Evolutionary conservation across 2,113 vertebrate genomes (phyloP).

Genomic region (Epinephelus fuscoguttatus): DNA sequence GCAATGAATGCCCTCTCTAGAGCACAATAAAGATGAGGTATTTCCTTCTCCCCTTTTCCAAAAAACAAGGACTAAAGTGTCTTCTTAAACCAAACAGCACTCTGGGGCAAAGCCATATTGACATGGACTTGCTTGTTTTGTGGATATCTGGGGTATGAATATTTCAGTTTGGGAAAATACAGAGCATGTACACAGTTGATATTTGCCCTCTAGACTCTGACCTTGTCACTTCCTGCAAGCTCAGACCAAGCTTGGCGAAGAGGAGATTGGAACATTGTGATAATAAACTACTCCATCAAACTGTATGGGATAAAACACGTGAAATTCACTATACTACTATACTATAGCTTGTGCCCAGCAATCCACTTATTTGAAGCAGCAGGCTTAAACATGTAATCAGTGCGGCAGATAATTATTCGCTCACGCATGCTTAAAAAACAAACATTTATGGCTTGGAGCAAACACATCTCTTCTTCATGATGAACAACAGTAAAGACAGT

Average conservation of each 20-base stretch:
- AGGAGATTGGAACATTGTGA: background rate
- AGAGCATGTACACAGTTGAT: background rate
- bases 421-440: background rate
- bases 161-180: constrained; percentile 15
- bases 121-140: constrained; percentile 2
- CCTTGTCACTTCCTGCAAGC: constrained; percentile 1
- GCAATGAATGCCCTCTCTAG: constrained; percentile 25
- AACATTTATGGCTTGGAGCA: background rate
- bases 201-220: constrained; percentile 8
- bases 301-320: background rate
- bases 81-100: constrained; percentile 20
- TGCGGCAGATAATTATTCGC: background rate
- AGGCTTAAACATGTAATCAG: background rate
- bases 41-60: constrained; percentile 19
- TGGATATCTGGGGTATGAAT: constrained; percentile 3
- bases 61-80: constrained; percentile 4
- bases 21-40: constrained; percentile 26
- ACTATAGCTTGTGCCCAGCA: background rate
- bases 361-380: background rate
- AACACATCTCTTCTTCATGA: background rate
- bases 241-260: background rate
- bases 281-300: background rate
- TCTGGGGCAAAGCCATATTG: constrained; percentile 13
- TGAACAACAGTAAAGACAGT: no score
- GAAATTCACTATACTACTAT: background rate